Conservation (phyloP, 1,140 invertebrate species). For the Tetramorium alpestre region DNA sequence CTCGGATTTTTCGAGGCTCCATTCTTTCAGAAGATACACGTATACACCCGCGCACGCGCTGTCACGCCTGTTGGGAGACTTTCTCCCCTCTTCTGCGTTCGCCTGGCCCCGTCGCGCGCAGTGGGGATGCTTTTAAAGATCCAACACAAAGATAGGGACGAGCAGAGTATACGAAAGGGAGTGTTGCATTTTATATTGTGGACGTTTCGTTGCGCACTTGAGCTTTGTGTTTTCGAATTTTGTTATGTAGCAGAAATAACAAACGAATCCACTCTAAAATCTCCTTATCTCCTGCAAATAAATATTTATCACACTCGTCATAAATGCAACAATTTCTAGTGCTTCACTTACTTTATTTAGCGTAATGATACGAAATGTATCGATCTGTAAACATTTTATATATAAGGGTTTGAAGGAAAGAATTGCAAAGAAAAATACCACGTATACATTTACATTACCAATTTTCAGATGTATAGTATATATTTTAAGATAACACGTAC, state of each 20-base stretch:
- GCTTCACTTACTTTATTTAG: neutral
- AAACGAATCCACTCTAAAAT: neutral
- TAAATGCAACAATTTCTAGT: neutral
- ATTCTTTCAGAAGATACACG: neutral
- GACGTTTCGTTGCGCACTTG: neutral
- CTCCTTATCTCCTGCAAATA: constrained; percentile 14
- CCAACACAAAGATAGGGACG: neutral
- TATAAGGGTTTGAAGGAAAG: neutral
- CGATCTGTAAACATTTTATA: neutral
- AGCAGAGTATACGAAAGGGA: neutral
- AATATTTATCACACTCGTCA: neutral
- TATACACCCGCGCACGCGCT: neutral
- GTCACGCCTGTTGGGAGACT: neutral
- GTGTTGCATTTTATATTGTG: neutral
- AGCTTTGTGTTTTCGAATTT: neutral
- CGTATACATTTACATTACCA: neutral
- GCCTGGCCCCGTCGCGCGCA: neutral
- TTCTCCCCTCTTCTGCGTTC: neutral
- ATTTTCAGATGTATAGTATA: neutral
- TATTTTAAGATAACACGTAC: constrained; percentile 21
- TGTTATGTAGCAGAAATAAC: neutral
- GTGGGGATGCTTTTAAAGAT: neutral
- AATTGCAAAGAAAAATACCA: neutral
- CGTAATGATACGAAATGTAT: neutral
- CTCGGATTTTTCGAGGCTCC: neutral